phyloP scores from a whole-genome alignment of 2,797 vertebrate species.

The Hoplostethus mediterraneus region DNA sequence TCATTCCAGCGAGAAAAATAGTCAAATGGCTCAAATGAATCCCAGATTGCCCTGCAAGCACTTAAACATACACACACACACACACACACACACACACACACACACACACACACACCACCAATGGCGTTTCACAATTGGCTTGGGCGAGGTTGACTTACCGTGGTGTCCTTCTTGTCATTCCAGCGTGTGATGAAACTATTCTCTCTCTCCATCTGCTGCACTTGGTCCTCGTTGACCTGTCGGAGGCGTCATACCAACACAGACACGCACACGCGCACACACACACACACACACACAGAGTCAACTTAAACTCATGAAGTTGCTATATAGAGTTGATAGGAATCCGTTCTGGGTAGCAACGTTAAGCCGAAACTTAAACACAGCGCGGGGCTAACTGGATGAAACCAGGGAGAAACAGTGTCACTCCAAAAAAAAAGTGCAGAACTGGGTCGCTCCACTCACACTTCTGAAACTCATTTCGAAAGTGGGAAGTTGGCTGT shows the following conservation, averaged over 20 bases:
- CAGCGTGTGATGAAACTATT: constrained; percentile 96
- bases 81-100: constrained; percentile 23
- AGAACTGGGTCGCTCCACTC: constrained; percentile 34
- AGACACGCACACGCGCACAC: constrained; percentile 19
- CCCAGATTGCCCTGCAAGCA: constrained; percentile 34
- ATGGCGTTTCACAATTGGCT: constrained; percentile 57
- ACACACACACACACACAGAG: constrained; percentile 11
- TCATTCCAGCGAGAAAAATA: constrained; percentile 46
- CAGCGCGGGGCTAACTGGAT: not conserved
- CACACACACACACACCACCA: constrained; percentile 17
- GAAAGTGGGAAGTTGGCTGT: constrained; percentile 48
- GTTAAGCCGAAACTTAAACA: too few species aligned
- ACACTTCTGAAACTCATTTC: constrained; percentile 35
- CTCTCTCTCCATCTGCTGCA: constrained; percentile 97
- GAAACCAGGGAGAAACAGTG: constrained; percentile 2
- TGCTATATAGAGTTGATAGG: too few species aligned
- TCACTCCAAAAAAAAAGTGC: constrained; percentile 14
- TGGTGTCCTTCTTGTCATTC: constrained; percentile 97
- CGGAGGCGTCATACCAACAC: constrained; percentile 46
- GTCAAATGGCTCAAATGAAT: constrained; percentile 50
- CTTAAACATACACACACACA: constrained; percentile 13
- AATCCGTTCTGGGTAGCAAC: too few species aligned
- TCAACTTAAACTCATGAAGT: constrained; percentile 1
- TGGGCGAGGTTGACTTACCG: constrained; percentile 83
- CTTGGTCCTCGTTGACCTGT: constrained; percentile 95